Evolutionary conservation across 2,888 invertebrate species (phyloP), one percentile per base, ranked within the genome.

Genomic region (Eudemis profundana): DNA sequence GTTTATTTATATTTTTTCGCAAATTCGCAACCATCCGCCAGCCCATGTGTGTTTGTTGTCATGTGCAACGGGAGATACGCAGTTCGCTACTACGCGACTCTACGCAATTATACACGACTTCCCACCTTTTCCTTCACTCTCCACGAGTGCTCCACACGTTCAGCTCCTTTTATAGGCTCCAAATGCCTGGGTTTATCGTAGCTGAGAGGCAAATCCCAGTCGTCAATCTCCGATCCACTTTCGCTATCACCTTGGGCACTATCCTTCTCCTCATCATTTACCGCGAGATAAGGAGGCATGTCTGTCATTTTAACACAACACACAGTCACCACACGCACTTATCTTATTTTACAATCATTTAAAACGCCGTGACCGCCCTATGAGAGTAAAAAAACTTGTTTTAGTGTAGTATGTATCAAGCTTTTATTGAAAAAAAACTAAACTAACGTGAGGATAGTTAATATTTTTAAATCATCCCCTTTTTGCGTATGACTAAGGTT

Each of bases 61-160:
- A 80, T 78, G 69, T 67, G 75, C 70, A 67, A 68, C 68, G 70
- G 54, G 67, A 56, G 63, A 76, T 83, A 84, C 83, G 84, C 80
- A 85, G 72, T 84, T 77, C 70, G 65, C 70, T 67, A 60, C 67
- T 49, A 36, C 64, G 44, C 21, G 65, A 68, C 51, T 74, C 75
- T 74, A 70, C 44, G 56, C 63, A 56, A 66, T 53, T 62, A 69
- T 59, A 27, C 50, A 60, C 67, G 63, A 40, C 50, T 64, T 38
- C 87, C 81, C 85, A 97, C 97, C 93, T 97, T 94, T 84, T 98
- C 98, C 84, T 98, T 97, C 93, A 98, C 97, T 75, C 98, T 94
- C 98, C 98, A 98, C 70, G 96, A 95, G 78, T 97, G 96, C 76
- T 97, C 96, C 64, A 93, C 94, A 78, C 97, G 97, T 49, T 92